Base-by-base conservation (phyloP, 1,140 invertebrate genomes). In the Theocolax elegans region DNA sequence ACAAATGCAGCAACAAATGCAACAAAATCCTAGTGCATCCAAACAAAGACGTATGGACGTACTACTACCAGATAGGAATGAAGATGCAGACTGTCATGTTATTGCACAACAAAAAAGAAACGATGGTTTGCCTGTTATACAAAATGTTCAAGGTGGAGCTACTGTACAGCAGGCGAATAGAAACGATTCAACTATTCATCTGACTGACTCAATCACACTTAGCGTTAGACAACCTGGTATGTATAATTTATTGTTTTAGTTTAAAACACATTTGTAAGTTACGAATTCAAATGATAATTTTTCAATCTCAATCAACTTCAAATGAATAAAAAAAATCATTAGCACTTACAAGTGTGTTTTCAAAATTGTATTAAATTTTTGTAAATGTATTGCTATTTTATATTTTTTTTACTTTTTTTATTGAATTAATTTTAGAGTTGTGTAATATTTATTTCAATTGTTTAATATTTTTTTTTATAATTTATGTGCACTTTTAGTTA, bases 101-200 rank as follows among this genome's bases (percentile, higher is more conserved):
- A 91, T 92, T 78, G 90, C 91, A 3, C 89, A 92, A 82, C 91
- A 92, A 74, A 91, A 91, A 62, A 89, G 92, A 74, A 89, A 90
- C 46, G 91, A 92, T 8, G 91, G 91, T 1, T 72, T 92, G 38
- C 91, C 91, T 1, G 87, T 92, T 74, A 93, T 93, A 66, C 89
- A 92, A 58, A 92, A 90, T 77, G 89, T 93, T 58, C 91, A 92
- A 80, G 91, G 90, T 46, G 83, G 85, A 80, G 86, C 72, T 79
- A 83, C 76, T 75, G 84, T 79, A 78, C 87, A 83, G 63, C 75
- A 74, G 23, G 38, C 49, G 49, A 87, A 31, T 80, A 86, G 84
- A 71, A 86, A 84, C 54, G 88, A 88, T 72, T 89, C 87, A 3
- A 89, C 88, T 0, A 89, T 90, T 79, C 88, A 90, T 78, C 79